Percentiles rank a stretch among this genome's conserved stretches.
Evolutionary conservation across 2,113 vertebrate genomes (phyloP).

Genomic region (Dunckerocampus dactyliophorus): DNA sequence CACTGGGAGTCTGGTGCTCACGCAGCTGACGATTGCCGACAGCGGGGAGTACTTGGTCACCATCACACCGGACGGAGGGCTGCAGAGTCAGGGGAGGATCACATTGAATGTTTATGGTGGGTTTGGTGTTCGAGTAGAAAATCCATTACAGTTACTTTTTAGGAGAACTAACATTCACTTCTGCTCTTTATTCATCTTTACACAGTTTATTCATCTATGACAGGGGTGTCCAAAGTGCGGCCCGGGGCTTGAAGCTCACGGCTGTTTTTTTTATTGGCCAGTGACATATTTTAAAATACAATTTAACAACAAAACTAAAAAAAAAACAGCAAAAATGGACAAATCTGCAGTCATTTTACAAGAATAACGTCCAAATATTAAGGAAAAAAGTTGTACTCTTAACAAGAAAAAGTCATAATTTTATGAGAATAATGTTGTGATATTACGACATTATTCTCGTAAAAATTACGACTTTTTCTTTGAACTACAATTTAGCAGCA

Average conservation of each 20-base stretch:
- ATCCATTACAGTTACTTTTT: not conserved
- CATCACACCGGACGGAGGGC: constrained; percentile 29
- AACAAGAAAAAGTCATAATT: too few relatives aligned
- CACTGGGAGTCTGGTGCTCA: constrained; percentile 62
- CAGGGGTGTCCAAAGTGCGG: too few relatives aligned
- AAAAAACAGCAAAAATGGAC: too few relatives aligned
- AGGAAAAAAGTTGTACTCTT: too few relatives aligned
- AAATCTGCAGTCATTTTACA: too few relatives aligned
- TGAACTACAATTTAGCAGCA: not conserved
- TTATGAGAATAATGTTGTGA: not conserved
- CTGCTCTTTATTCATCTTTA: not conserved
- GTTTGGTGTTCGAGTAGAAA: constrained; percentile 1
- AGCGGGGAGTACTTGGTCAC: constrained; percentile 47
- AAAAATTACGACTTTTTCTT: not conserved
- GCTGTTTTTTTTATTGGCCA: too few relatives aligned
- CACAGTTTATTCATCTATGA: not conserved
- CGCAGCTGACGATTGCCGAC: constrained; percentile 45
- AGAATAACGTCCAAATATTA: too few relatives aligned
- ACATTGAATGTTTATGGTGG: constrained; percentile 52
- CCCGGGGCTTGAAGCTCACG: too few relatives aligned
- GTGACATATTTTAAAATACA: too few relatives aligned
- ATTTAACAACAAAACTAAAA: too few relatives aligned
- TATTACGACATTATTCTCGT: not conserved
- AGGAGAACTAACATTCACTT: not conserved
- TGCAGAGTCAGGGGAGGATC: constrained; percentile 23